These are phyloP conservation scores for Drosophila tropicalis DNA, from an alignment of 1,140 invertebrate species.

Conservation along the genomic window DNA sequence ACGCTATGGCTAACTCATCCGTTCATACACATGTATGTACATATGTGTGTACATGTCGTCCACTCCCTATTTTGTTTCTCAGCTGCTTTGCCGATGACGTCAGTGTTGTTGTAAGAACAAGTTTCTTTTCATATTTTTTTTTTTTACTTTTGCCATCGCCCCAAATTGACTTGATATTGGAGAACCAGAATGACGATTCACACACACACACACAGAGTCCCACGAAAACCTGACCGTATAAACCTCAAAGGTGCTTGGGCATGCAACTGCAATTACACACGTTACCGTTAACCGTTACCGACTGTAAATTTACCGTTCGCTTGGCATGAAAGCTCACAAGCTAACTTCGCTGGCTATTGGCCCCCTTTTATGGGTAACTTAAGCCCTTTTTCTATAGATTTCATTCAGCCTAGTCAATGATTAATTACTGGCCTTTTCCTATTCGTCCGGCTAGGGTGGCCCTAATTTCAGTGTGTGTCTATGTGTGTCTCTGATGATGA, in stretches of 20 bases:
- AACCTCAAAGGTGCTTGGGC: constrained; percentile 65
- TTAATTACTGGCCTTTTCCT: constrained; percentile 19
- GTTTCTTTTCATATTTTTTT: constrained; percentile 47
- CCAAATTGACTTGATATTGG: constrained; percentile 32
- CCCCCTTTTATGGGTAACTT: constrained; percentile 1
- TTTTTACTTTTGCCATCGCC: constrained; percentile 31
- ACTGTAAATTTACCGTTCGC: constrained; percentile 62
- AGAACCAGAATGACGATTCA: constrained; percentile 19
- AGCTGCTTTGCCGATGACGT: constrained; percentile 72
- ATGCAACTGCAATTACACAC: constrained; percentile 74
- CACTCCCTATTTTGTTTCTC: constrained; percentile 74
- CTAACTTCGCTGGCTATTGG: not conserved
- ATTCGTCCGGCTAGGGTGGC: constrained; percentile 39
- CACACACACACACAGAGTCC: not conserved
- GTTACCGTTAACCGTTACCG: constrained; percentile 65
- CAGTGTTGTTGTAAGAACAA: constrained; percentile 80
- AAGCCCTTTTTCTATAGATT: constrained; percentile 8
- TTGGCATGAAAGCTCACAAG: constrained; percentile 19
- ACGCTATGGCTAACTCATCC: constrained; percentile 3
- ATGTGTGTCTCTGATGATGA: constrained; percentile 32
- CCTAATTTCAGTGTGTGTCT: constrained; percentile 59
- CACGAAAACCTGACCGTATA: constrained; percentile 63
- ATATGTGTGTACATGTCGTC: constrained; percentile 39
- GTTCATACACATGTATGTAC: constrained; percentile 7
- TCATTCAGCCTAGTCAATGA: not conserved